Evolutionary conservation across 2,888 invertebrate genomes (phyloP), one percentile per base, ranked within the genome.

Genomic region (Noctua fimbriata): DNA sequence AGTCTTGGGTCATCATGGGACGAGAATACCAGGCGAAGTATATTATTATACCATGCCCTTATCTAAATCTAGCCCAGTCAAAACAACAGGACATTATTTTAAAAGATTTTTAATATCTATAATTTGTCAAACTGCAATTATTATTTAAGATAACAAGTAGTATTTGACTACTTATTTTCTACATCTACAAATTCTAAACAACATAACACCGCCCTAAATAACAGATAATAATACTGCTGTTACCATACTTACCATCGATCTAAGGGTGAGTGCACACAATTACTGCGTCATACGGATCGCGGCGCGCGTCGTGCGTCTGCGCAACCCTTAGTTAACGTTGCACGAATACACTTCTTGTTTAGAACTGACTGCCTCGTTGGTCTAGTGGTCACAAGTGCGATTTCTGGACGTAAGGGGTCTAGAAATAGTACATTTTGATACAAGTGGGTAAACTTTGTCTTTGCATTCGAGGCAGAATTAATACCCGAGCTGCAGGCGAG

Each of bases 181-280:
- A 55, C 28, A 3, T 66, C 44, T n/a, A 44, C 2, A 24, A 65
- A 1, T 75, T 52, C 18, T 36, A 78, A 82, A 72, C 69, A 76
- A 82, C 66, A 58, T 58, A 52, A 76, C 49, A 81, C 9, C 78
- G 28, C 69, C 74, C 66, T 63, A 75, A 72, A n/a, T 55, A 49
- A 72, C n/a, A 84, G 55, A 82, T 74, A 82, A 82, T 74, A 82
- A 82, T 67, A 65, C 65, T 74, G 75, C 79, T 76, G 81, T 85
- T 81, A 69, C 72, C 76, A 81, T 49, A 79, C 83, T 85, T 79
- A 71, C 72, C 80, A 82, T 60, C 41, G 63, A 69, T 60, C 72
- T 87, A 85, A 89, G 88, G 89, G 89, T 89, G 88, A 92, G 84
- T 89, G 91, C 92, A 88, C 93, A 92, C 92, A 93, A 95, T 95